Evolutionary conservation across 2,113 vertebrate genomes (phyloP), one percentile per base, ranked within the genome.

Genomic region (Serilophus lunatus): DNA sequence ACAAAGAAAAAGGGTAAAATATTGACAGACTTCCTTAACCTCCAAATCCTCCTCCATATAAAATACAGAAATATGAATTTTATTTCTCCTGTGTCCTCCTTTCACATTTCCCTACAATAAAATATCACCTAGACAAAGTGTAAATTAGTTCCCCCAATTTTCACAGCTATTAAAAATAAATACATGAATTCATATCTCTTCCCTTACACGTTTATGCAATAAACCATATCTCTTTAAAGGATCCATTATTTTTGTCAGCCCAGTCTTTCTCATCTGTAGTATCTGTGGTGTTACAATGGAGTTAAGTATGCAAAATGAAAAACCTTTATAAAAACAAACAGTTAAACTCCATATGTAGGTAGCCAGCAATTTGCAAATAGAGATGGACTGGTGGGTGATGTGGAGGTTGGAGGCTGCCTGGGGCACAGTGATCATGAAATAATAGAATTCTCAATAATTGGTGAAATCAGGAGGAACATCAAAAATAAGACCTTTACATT

Each of bases 151-250:
- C 9, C 60, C 49, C 26, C 44, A 76, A 56, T 82, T 59, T 56
- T 75, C 65, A 94, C 7, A 63, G 56, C 51, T 90, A 87, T 82
- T 88, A 71, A 94, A 90, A 82, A 74, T 77, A 94, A 75, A 82
- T 72, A 79, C 8, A 40, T 33, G 7, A 68, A 78, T 90, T 85
- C 44, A 59, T 49, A 74, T 59, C 25, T 86, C 33, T 66, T 91
- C 74, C 38, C 12, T 71, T 51, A 82, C 44, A 74, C 53, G 60
- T 6, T 1, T 88, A 51, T 82, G 26, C 22, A 82, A 56, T 72
- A 90, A 94, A 71, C 36, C 31, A 29, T 86, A 71, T 49, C 14
- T 63, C 70, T 88, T 81, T 85, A 84, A 75, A 79, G 13, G 23
- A 63, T 66, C 10, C 42, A 47, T 70, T 84, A 42, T 42, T 79